A percentile compares a stretch with the other conserved stretches of the same genome.
Conservation (phyloP, 2,888 invertebrate genomes). For the Lycia hirtaria region DNA sequence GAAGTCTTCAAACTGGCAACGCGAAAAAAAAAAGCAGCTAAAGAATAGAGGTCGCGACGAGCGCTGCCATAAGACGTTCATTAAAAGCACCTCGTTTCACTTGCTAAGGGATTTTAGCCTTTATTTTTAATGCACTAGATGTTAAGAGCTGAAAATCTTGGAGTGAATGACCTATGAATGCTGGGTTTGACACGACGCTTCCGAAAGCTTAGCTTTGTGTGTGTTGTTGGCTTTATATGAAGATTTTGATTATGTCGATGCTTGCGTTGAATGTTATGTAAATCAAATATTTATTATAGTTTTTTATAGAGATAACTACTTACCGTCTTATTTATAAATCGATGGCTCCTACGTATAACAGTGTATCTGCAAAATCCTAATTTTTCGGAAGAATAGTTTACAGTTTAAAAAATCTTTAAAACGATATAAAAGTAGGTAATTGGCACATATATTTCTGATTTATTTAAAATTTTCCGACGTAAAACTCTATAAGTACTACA, state of each 20-base stretch:
- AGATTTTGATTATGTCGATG: neutral
- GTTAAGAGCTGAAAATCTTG: conserved; percentile 47
- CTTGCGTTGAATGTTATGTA: neutral
- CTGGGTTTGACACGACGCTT: conserved; percentile 77
- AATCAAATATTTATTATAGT: no score
- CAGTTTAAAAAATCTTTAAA: no score
- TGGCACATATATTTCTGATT: no score
- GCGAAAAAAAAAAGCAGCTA: conserved; percentile 35
- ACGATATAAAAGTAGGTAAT: no score
- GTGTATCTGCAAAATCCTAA: no score
- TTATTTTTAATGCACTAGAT: conserved; percentile 30
- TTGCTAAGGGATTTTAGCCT: conserved; percentile 47
- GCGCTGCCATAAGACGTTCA: conserved; percentile 41
- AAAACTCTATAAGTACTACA: no score
- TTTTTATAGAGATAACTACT: no score
- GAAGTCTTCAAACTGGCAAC: conserved; percentile 39
- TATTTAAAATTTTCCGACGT: no score
- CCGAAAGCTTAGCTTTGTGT: conserved; percentile 47
- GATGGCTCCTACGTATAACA: no score
- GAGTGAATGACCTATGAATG: conserved; percentile 77
- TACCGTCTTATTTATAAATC: no score
- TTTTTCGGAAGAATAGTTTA: no score
- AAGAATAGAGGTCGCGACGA: conserved; percentile 49
- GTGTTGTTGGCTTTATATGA: conserved; percentile 8
- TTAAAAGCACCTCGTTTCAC: conserved; percentile 45